Base-by-base conservation (phyloP, 2,888 invertebrate genomes). In the Meiosimyza decipiens region DNA sequence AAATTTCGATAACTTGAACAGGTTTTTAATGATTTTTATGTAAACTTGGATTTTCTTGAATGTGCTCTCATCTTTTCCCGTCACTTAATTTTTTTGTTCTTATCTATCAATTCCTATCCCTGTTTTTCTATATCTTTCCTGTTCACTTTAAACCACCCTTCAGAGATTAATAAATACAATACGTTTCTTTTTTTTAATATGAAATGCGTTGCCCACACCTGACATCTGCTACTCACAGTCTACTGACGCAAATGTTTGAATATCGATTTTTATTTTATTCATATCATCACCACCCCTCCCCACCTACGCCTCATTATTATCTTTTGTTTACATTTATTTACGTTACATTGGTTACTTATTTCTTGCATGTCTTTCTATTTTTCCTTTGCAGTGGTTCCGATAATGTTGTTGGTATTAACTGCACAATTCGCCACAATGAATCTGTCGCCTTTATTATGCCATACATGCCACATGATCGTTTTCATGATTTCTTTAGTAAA, bases 381-480 rank as follows among this genome's bases (percentile, higher is more conserved):
- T 52, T 3, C 62, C 51, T 67, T 78, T 78, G 0, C 77, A 85
- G 96, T 3, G 96, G 96, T 22, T 89, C 88, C 73, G 91, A 94
- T 82, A 92, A 96, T 88, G 92, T 96, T 16, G 94, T 94, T 79
- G 94, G 94, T 67, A 90, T 96, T 73, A 91, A 94, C 77, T 88
- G 94, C 76, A 95, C 95, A 82, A 87, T 96, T 64, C 90, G 95
- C 69, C 90, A 92, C 80, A 89, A 90, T 75, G 94, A 95, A 80
- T 93, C 94, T 72, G 92, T 95, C 74, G 94, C 94, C 68, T 94
- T 97, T 85, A 91, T 96, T 65, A 96, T 96, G 96, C 95, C 96
- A 4, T 95, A 93, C 83, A 91, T 96, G 89, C 91, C 91, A 76
- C 96, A 96, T 84, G 91, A 91, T 80, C 92, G 91, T 80, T 95